Evolutionary conservation across 2,888 invertebrate genomes (phyloP).

Genomic region (Callyntrura guangdongensis): DNA sequence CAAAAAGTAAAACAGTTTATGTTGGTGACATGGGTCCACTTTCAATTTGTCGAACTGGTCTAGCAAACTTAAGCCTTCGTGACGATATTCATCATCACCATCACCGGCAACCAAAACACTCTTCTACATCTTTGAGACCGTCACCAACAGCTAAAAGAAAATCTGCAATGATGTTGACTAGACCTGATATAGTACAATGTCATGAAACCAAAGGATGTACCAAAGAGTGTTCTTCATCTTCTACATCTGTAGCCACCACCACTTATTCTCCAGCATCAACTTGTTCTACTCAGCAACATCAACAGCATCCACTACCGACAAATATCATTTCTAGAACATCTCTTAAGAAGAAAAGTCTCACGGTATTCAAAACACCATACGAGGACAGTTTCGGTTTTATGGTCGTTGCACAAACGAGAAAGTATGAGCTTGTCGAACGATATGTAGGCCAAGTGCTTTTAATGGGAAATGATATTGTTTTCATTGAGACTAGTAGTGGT

Average conservation of each 20-base stretch:
- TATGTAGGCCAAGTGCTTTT: conserved; percentile 82
- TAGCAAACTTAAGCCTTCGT: conserved; percentile 66
- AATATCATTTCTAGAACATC: conserved; percentile 70
- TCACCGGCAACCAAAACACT: conserved; percentile 16
- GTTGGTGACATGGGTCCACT: conserved; percentile 75
- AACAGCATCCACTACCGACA: conserved; percentile 40
- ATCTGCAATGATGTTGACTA: conserved; percentile 15
- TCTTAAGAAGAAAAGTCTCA: conserved; percentile 79
- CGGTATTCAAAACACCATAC: conserved; percentile 77
- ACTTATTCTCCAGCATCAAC: conserved; percentile 31
- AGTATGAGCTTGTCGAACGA: conserved; percentile 82
- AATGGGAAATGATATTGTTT: conserved; percentile 83
- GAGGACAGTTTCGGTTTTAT: conserved; percentile 81
- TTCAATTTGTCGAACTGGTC: conserved; percentile 71
- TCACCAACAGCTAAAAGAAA: conserved; percentile 7
- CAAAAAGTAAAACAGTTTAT: conserved; percentile 71
- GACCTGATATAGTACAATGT: conserved; percentile 59
- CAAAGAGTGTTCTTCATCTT: conserved; percentile 47
- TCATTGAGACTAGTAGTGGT: conserved; percentile 80
- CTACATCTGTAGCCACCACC: conserved; percentile 53
- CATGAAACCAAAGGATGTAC: conserved; percentile 51
- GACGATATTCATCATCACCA: conserved; percentile 57
- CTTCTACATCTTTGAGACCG: not conserved
- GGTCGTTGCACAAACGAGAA: conserved; percentile 80
- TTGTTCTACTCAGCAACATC: conserved; percentile 27